Evolutionary conservation across 2,888 invertebrate species (phyloP), one percentile per base, ranked within the genome.

Genomic region (Petrolisthes cinctipes): DNA sequence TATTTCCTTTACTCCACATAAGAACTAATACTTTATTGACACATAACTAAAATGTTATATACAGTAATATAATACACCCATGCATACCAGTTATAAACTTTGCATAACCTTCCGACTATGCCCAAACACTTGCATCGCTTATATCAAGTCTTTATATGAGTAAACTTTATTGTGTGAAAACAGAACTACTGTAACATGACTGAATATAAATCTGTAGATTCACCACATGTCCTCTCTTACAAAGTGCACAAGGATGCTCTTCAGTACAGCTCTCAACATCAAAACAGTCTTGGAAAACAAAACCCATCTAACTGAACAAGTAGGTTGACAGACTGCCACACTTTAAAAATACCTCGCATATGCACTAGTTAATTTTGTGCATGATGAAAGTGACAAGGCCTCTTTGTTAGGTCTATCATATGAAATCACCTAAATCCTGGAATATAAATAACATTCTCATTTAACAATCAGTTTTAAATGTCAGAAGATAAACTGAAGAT

Each of bases 61-160:
- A 86, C 85, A 86, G 66, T 71, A 54, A 54, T 81, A 86, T 71
- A 68, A 56, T 86, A 86, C 85, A 86, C 81, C 73, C 85, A 78
- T 73, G 75, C 85, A 86, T 54, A 80, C 80, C 61, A 61, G 9
- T 51, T 17, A 61, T 80, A 80, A 14, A 57, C 57, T 54, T 17
- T 68, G 66, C 20, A 20, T 7, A 68, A 17, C 5, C 11, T 54
- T 66, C 37, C 56, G 66, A 17, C 20, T 83, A 20, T 51, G 20
- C 57, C 23, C 83, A 20, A 71, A 71, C 71, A n/a, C 71, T 71
- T 71, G 14, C 71, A 71, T n/a, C 14, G 71, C 71, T 61, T 61
- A 61, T 71, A 71, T 71, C 20, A 71, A 57, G 5, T 14, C 61
- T 66, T 37, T 3, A 14, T 4, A 66, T 14, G 66, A 66, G 11